These are phyloP conservation scores for Mus pahari DNA, from an alignment of 2,113 vertebrate genomes.

Conservation along the genomic window DNA sequence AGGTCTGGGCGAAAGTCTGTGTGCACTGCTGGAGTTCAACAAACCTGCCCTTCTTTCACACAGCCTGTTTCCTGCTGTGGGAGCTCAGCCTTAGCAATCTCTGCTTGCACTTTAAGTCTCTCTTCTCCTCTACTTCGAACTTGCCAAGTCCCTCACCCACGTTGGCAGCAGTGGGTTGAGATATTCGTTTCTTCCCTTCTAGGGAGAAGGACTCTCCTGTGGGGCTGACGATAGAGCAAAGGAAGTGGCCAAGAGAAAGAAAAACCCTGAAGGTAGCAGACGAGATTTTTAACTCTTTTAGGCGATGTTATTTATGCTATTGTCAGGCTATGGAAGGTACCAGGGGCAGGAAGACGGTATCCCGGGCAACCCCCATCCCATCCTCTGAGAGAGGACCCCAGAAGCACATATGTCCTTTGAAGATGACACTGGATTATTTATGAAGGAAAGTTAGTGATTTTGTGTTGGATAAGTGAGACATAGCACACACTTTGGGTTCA, in stretches of 20 bases:
- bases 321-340: not conserved
- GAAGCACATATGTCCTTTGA: not conserved
- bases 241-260: not conserved
- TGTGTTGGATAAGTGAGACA: not conserved
- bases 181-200: not conserved
- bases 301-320: not conserved
- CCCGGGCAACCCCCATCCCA: not conserved
- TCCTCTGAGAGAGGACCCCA: not conserved
- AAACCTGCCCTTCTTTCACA: not conserved
- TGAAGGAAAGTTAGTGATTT: not conserved
- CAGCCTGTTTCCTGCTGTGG: not conserved
- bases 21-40: not conserved
- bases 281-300: not conserved
- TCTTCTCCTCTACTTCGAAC: not conserved
- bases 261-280: not conserved
- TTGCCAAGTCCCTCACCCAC: fast-evolving
- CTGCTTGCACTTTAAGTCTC: not conserved
- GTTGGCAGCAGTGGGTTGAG: too few species aligned
- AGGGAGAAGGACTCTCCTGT: not conserved
- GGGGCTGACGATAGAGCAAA: not conserved
- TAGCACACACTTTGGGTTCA: not conserved
- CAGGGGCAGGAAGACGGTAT: not conserved
- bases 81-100: not conserved
- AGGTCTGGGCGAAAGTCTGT: not conserved
- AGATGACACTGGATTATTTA: not conserved